phyloP scores from a whole-genome alignment of 30 jellyfish, hydroid and myxozoan species.

The Hydra vulgaris region DNA sequence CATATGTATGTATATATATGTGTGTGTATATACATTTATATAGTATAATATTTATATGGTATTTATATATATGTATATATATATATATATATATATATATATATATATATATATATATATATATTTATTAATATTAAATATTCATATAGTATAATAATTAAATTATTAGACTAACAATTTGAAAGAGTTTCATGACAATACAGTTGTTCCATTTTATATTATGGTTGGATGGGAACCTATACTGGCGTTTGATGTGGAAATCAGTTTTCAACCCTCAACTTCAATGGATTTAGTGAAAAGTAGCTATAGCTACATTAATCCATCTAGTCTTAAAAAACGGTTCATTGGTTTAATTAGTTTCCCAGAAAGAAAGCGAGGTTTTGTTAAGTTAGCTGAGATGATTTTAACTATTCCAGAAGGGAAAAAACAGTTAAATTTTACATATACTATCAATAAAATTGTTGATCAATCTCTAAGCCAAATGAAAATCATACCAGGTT shows the following conservation, averaged over 20 bases:
- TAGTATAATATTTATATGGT: too few relatives aligned
- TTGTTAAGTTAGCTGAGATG: background rate
- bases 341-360: background rate
- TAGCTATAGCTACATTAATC: background rate
- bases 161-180: background rate
- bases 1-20: too few relatives aligned
- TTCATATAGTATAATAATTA: background rate
- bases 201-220: slow-evolving; percentile 59
- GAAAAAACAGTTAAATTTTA: background rate
- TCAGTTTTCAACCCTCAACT: slow-evolving; percentile 5
- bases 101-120: too few relatives aligned
- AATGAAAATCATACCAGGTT: slow-evolving; percentile 24
- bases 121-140: too few relatives aligned
- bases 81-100: too few relatives aligned
- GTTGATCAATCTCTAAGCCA: slow-evolving; percentile 44
- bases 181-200: background rate
- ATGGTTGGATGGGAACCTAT: slow-evolving; percentile 57
- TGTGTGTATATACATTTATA: too few relatives aligned
- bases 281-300: background rate
- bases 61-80: too few relatives aligned
- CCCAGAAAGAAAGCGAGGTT: background rate
- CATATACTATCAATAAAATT: background rate
- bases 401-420: background rate
- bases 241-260: slow-evolving; percentile 51
- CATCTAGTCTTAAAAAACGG: background rate